These are phyloP conservation scores for Gymnodraco acuticeps DNA, from an alignment of 2,797 vertebrate genomes.

Conservation along the genomic window DNA sequence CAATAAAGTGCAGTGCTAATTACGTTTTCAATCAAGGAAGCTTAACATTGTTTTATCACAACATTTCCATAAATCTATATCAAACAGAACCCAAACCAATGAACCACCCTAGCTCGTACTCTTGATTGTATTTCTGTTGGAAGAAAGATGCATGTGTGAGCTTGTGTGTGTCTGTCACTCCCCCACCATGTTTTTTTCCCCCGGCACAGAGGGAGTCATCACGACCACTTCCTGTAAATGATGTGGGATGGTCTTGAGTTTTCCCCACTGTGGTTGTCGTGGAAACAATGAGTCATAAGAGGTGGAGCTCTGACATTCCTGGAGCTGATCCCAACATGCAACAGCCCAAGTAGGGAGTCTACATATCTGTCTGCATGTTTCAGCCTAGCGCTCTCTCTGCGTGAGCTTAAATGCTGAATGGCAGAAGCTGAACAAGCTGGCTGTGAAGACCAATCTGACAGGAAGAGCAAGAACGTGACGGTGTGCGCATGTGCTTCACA, in stretches of 20 bases:
- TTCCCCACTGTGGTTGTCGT: conserved; percentile 43
- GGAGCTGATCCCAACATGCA: conserved; percentile 43
- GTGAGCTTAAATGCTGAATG: background rate
- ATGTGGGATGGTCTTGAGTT: conserved; percentile 29
- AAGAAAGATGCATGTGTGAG: background rate
- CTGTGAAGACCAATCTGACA: conserved; percentile 2
- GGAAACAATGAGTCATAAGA: conserved; percentile 75
- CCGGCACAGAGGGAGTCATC: conserved; percentile 13
- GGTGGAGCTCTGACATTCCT: conserved; percentile 68
- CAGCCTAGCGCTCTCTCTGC: background rate
- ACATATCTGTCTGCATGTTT: conserved; percentile 1
- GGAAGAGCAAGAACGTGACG: background rate
- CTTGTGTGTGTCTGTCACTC: background rate
- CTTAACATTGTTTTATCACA: background rate
- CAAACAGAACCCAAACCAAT: background rate
- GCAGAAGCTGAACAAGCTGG: background rate
- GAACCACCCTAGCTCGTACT: background rate
- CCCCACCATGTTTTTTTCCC: background rate
- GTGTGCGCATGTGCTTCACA: background rate
- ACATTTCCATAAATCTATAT: background rate
- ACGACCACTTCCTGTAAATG: conserved; percentile 71
- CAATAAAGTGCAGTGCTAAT: background rate
- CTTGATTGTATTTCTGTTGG: background rate
- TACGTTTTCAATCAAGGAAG: background rate
- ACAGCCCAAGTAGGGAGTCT: conserved; percentile 20